Percentiles rank a stretch among this genome's conserved stretches.
Evolutionary conservation across 92 coral and sea anemone species (phyloP).

Genomic region (Montipora capitata): DNA sequence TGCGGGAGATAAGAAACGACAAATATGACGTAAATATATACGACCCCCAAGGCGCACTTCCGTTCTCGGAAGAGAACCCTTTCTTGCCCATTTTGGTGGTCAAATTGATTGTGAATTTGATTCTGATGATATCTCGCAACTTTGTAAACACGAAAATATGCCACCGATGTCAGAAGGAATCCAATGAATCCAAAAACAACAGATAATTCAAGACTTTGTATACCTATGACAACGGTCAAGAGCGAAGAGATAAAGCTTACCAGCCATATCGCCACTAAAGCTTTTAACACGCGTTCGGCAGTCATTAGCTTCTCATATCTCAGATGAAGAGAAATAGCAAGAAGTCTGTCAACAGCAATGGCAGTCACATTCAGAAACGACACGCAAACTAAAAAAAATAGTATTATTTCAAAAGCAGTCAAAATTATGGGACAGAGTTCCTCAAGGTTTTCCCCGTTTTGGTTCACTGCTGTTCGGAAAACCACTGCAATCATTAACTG

Average conservation of each 20-base stretch:
- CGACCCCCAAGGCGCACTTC: slow-evolving; percentile 1
- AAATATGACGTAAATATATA: slow-evolving; percentile 6
- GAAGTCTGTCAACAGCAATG: slow-evolving; percentile 50
- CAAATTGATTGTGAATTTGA: slow-evolving; percentile 2
- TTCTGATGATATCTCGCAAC: slow-evolving; percentile 6
- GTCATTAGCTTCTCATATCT: slow-evolving; percentile 50
- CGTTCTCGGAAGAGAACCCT: not conserved
- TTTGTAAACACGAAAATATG: not conserved
- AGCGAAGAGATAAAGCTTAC: not conserved
- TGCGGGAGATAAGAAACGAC: slow-evolving; percentile 25
- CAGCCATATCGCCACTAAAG: slow-evolving; percentile 25
- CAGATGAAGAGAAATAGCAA: slow-evolving; percentile 54
- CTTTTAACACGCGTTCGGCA: not conserved
- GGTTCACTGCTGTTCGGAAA: not conserved
- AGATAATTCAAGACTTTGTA: not conserved
- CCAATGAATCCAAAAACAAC: not conserved
- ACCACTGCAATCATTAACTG: slow-evolving; percentile 1
- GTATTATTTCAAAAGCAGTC: not conserved
- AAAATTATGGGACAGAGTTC: not conserved
- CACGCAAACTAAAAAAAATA: not conserved
- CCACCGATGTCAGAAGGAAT: slow-evolving; percentile 5
- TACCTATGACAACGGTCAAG: not conserved
- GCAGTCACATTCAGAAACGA: slow-evolving; percentile 26
- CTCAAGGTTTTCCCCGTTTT: not conserved
- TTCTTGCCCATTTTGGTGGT: not conserved